Evolutionary conservation across 2,888 invertebrate species (phyloP), one percentile per base, ranked within the genome.

Genomic region (Pecten maximus): DNA sequence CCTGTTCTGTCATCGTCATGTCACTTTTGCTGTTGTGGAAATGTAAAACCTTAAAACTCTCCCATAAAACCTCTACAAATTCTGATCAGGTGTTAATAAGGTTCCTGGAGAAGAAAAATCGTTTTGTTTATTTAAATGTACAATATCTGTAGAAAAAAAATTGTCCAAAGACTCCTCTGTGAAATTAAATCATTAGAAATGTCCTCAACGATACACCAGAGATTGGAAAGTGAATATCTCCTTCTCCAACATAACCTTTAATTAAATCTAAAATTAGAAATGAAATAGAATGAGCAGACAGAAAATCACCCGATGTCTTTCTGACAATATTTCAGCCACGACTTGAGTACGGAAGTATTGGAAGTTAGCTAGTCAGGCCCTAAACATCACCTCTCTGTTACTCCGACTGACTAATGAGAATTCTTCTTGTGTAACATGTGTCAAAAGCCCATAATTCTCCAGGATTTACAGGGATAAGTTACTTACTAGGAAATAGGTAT

Each of bases 241-340:
- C 23, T 35, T 74, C 74, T 28, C 74, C 23, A 28, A 16, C 28
- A 35, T 74, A 74, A 74, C 74, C 74, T 74, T 74, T 74, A 74
- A 74, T 74, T 74, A 74, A 74, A 74, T 74, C 74, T 74, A 74
- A 74, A 74, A 74, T 74, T 74, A 74, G 74, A 74, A 74, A 35
- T 10, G 28, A 74, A 74, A 74, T 28, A 35, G 74, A 74, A 74
- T 74, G 74, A 74, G 35, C 74, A 74, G 74, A 74, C 74, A 35
- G 74, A 74, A 35, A 74, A 74, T 74, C 74, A 74, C 35, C 74
- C 74, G 16, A 74, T 74, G 74, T 28, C 74, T 28, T 74, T 74
- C 28, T 8, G 74, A 3, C 28, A 74, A 74, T 74, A 44, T 44
- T 44, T 12, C 44, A 44, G 44, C 44, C 44, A 44, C 44, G 74